phyloP scores from a whole-genome alignment of 2,113 vertebrate genomes.

The Elachura formosa region DNA sequence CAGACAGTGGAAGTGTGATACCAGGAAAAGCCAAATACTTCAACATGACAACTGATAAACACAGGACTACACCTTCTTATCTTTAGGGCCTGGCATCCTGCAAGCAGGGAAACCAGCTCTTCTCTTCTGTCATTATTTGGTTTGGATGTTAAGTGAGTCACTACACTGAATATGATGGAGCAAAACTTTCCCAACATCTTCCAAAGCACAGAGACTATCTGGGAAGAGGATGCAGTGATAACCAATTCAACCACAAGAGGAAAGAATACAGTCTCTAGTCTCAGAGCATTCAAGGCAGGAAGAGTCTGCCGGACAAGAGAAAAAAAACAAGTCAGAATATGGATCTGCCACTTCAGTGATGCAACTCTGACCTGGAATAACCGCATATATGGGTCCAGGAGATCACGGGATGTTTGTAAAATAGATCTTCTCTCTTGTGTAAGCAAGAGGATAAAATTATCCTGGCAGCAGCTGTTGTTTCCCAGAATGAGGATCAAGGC shows the following conservation, averaged over 20 bases:
- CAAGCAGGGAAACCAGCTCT: not conserved
- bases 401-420: constrained; percentile 66
- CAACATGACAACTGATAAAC: not conserved
- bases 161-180: not conserved
- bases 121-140: not conserved
- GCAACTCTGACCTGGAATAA: constrained; percentile 59
- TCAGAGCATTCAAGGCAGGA: not conserved
- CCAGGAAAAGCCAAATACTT: not conserved
- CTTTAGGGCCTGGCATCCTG: not conserved
- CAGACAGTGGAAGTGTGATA: not conserved
- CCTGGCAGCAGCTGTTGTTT: constrained; percentile 61
- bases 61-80: not conserved
- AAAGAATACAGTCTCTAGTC: not conserved
- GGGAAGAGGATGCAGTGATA: not conserved
- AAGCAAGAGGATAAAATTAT: constrained; percentile 64
- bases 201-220: not conserved
- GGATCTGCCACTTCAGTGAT: constrained; percentile 8
- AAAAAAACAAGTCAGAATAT: constrained; percentile 23
- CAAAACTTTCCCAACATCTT: not conserved
- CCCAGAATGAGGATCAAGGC: constrained; percentile 63
- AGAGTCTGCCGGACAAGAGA: not conserved
- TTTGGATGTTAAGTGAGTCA: not conserved
- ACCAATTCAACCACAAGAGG: not conserved
- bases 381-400: constrained; percentile 34
- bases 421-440: constrained; percentile 60